Conservation (phyloP, 1,140 invertebrate genomes). For the Aporrectodea caliginosa region DNA sequence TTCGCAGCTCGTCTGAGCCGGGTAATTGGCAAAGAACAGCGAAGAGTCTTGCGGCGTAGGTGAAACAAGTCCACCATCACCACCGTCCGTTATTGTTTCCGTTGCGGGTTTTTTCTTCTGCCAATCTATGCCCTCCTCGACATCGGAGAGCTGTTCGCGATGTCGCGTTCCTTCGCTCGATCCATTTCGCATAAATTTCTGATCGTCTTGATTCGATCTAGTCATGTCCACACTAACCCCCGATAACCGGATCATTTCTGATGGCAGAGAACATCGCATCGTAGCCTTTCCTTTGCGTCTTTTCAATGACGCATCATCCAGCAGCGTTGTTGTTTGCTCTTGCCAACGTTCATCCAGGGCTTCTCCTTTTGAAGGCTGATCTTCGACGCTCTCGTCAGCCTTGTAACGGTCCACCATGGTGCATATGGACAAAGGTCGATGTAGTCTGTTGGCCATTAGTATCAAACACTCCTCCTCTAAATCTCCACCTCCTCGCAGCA, state of each 20-base stretch:
- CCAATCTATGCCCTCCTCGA: not conserved
- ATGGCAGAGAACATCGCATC: not conserved
- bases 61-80: not conserved
- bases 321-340: too few species aligned
- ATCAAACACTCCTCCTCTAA: too few species aligned
- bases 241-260: not conserved
- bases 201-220: not conserved
- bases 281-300: not conserved
- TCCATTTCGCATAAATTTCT: not conserved
- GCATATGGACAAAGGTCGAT: too few species aligned
- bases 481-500: too few species aligned
- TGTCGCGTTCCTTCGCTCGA: not conserved
- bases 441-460: too few species aligned
- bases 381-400: too few species aligned
- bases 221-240: not conserved
- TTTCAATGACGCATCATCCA: too few species aligned
- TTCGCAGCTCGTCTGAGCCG: not conserved
- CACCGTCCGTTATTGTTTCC: not conserved
- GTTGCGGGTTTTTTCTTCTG: constrained; percentile 22
- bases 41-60: not conserved
- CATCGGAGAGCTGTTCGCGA: not conserved
- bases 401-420: too few species aligned
- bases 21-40: not conserved
- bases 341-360: too few species aligned
- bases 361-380: too few species aligned